Evolutionary conservation across 1,140 invertebrate genomes (phyloP).

Genomic region (Drosophila burlai): DNA sequence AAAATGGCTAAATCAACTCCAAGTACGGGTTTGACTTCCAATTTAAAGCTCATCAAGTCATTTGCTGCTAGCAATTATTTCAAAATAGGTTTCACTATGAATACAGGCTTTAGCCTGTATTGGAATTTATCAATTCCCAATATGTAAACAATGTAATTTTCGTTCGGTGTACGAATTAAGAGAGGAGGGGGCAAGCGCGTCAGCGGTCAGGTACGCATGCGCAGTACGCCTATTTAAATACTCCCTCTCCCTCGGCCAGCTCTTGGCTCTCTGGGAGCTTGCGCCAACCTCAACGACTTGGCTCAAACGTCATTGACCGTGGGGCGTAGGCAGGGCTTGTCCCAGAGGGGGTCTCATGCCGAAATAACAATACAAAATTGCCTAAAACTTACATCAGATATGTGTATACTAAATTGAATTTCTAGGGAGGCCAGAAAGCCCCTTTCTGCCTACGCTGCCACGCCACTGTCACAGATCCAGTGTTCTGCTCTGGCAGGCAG

Average conservation of each 20-base stretch:
- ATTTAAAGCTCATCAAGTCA: background rate
- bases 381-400: background rate
- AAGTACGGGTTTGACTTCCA: background rate
- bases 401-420: background rate
- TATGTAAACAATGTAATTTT: conserved; percentile 2
- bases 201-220: conserved; percentile 16
- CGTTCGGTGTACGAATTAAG: conserved; percentile 5
- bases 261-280: conserved; percentile 2
- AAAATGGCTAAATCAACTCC: background rate
- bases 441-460: background rate
- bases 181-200: background rate
- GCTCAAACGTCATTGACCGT: conserved; percentile 20
- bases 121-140: background rate
- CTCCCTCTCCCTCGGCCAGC: background rate
- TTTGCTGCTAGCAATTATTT: background rate
- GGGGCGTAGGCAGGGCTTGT: conserved; percentile 9
- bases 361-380: background rate
- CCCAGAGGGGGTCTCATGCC: background rate
- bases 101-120: no score
- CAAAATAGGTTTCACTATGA: background rate
- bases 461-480: conserved; percentile 1
- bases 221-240: conserved; percentile 17
- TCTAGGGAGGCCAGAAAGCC: background rate
- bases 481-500: conserved; percentile 31
- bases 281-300: conserved; percentile 2